Conservation (phyloP, 2,888 invertebrate species). For the Volucella bombylans region DNA sequence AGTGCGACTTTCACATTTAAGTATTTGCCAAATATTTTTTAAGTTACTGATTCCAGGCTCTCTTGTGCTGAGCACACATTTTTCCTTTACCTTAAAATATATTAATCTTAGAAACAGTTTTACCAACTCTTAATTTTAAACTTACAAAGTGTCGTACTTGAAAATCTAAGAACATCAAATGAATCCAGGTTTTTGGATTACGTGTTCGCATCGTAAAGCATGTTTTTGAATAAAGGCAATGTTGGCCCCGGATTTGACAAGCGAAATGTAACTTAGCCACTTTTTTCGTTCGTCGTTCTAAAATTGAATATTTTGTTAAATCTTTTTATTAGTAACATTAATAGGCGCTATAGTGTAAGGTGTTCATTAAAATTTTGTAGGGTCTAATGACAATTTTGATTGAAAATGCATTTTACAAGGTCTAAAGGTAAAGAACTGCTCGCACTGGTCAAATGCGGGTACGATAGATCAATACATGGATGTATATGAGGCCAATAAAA, state of each 20-base stretch:
- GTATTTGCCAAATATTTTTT: conserved; percentile 96
- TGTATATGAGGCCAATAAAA: too few relatives aligned
- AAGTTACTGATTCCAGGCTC: conserved; percentile 92
- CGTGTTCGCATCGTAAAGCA: conserved; percentile 91
- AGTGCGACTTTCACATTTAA: conserved; percentile 94
- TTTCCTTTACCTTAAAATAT: conserved; percentile 86
- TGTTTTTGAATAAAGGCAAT: conserved; percentile 93
- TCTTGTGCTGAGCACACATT: conserved; percentile 90
- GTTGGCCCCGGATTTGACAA: conserved; percentile 91
- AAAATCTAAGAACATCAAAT: conserved; percentile 96
- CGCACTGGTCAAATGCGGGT: too few relatives aligned
- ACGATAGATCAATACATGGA: too few relatives aligned
- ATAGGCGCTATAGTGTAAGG: too few relatives aligned
- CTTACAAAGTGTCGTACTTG: conserved; percentile 85
- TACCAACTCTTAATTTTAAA: conserved; percentile 26
- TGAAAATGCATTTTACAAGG: not conserved
- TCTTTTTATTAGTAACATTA: too few relatives aligned
- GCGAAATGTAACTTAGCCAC: conserved; percentile 94
- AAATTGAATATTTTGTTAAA: conserved; percentile 21
- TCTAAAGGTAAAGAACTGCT: too few relatives aligned
- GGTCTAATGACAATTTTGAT: not conserved
- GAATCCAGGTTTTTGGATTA: conserved; percentile 95
- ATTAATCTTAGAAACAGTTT: not conserved
- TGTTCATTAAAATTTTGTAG: too few relatives aligned
- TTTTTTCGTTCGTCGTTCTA: conserved; percentile 91